Conservation (phyloP, 2,797 vertebrate species). For the Sciaenops ocellatus region DNA sequence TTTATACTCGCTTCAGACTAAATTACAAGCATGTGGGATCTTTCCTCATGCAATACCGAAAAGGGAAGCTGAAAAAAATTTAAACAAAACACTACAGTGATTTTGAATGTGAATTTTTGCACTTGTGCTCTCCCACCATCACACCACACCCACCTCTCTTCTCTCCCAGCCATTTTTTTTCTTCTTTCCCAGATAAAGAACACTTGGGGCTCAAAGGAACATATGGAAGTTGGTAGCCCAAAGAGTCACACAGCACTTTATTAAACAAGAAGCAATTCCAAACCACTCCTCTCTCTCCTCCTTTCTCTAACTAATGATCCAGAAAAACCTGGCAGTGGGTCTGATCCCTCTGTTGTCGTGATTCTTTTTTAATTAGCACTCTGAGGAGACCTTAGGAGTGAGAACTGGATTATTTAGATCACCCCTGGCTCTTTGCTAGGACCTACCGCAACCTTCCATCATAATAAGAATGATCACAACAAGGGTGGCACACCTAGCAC, state of each 20-base stretch:
- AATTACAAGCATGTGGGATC: constrained; percentile 74
- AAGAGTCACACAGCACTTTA: constrained; percentile 81
- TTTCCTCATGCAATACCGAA: constrained; percentile 48
- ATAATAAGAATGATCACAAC: constrained; percentile 49
- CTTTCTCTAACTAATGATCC: constrained; percentile 81
- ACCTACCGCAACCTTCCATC: constrained; percentile 53
- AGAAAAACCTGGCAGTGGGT: constrained; percentile 76
- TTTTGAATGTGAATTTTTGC: constrained; percentile 60
- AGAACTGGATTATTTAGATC: constrained; percentile 77
- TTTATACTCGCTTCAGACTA: constrained; percentile 62
- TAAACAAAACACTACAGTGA: constrained; percentile 34
- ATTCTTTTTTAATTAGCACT: constrained; percentile 86
- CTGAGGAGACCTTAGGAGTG: constrained; percentile 67
- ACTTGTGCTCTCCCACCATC: constrained; percentile 51
- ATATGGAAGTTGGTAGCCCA: constrained; percentile 79
- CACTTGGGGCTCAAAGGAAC: constrained; percentile 74
- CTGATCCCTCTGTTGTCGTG: constrained; percentile 78
- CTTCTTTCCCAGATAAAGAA: constrained; percentile 64
- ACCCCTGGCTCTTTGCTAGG: constrained; percentile 68
- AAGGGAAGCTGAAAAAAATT: constrained; percentile 27
- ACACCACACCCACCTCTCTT: constrained; percentile 35
- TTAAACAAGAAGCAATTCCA: constrained; percentile 80
- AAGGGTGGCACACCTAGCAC: constrained; percentile 52
- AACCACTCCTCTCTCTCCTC: constrained; percentile 73
- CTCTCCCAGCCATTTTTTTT: constrained; percentile 6